Evolutionary conservation across 2,888 invertebrate genomes (phyloP), one percentile per base, ranked within the genome.

Genomic region (Hyposoter didymator): DNA sequence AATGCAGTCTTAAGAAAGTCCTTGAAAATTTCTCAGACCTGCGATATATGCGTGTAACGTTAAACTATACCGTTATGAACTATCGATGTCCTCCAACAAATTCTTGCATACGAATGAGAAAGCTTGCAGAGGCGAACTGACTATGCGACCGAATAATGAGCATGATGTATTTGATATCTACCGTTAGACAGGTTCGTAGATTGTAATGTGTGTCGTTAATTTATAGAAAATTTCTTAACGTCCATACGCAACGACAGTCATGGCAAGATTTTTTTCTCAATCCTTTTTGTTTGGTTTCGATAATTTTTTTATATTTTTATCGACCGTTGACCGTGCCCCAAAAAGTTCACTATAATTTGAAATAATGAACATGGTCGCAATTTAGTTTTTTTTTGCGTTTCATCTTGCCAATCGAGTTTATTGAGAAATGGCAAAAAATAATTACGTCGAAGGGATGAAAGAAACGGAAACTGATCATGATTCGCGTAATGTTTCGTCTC

Each of bases 41-140:
- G 47, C 28, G 12, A 47, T 55, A 45, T 73, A 66, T 22, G 55
- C 19, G 28, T 73, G 39, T 43, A 66, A 35, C 47, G 67, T 47
- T 52, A 22, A 59, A 28, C n/a, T 32, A 7, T 66, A 83, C 66
- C 78, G 83, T 83, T 78, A 83, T n/a, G 22, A 66, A 72, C 78
- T 35, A 78, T 78, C 72, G 72, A 45, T 52, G 72, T 67, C 78
- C 72, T 78, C 66, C 72, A 45, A 73, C 73, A 67, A 83, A 83
- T 83, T 67, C 55, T 39, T 64, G 62, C 22, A 62, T 32, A 45
- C 28, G 78, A 39, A 47, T 73, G 82, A 66, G 82, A 83, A 78
- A 83, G 66, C 64, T 78, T 47, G 49, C 17, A 14, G 69, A 45
- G 47, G 39, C 66, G 12, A 52, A 43, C 59, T 22, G 49, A 62